phyloP scores from a whole-genome alignment of 2,797 vertebrate genomes.

The Cyclura pinguis region DNA sequence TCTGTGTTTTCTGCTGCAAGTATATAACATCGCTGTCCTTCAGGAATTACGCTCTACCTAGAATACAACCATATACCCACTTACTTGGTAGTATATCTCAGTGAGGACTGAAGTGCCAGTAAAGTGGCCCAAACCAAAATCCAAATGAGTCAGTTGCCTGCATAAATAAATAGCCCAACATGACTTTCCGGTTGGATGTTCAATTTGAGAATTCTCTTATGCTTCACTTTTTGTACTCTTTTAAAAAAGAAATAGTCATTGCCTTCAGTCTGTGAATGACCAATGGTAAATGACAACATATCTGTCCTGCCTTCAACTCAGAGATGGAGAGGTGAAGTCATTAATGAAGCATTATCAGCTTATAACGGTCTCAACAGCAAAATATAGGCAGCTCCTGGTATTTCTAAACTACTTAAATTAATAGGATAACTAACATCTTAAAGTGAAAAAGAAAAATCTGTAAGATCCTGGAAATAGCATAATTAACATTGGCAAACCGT shows the following conservation, averaged over 20 bases:
- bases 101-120: no score
- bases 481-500: not conserved
- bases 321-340: not conserved
- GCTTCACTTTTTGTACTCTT: not conserved
- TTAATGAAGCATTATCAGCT: not conserved
- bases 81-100: no score
- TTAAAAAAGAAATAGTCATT: not conserved
- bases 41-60: not conserved
- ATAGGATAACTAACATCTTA: not conserved
- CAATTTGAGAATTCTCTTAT: not conserved
- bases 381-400: not conserved
- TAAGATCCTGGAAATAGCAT: not conserved
- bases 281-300: not conserved
- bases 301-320: not conserved
- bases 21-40: no score
- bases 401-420: not conserved
- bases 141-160: no score
- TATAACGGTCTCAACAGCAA: constrained; percentile 3
- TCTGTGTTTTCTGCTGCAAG: not conserved
- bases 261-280: not conserved
- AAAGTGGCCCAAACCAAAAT: not conserved
- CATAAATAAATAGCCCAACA: not conserved
- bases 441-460: not conserved
- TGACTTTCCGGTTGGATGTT: not conserved
- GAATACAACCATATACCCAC: not conserved